Percentiles rank a stretch among this genome's conserved stretches.
Evolutionary conservation across 2,113 vertebrate species (phyloP).

Genomic region (Macroglossus sobrinus): DNA sequence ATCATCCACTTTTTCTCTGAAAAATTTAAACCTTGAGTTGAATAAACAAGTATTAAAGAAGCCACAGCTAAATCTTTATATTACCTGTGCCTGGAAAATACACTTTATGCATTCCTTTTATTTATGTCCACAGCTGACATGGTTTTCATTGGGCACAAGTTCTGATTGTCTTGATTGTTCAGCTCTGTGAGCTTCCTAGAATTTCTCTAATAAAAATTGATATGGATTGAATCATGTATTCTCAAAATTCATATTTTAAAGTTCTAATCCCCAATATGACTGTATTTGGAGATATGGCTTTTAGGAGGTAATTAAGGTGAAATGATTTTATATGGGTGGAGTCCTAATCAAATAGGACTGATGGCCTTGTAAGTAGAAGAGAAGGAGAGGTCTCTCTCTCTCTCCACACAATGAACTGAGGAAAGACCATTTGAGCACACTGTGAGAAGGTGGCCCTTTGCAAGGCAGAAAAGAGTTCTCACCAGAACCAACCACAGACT

Average conservation of each 20-base stretch:
- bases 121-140: not conserved
- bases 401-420: not conserved
- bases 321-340: not conserved
- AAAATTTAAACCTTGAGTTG: conserved; percentile 5
- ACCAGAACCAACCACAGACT: not conserved
- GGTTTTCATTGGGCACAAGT: not conserved
- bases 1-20: not conserved
- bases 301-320: not conserved
- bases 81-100: not conserved
- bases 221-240: not conserved
- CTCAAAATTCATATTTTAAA: not conserved
- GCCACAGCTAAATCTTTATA: not conserved
- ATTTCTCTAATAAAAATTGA: not conserved
- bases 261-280: not conserved
- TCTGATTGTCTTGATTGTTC: conserved; percentile 9
- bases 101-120: not conserved
- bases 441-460: not conserved
- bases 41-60: conserved; percentile 12
- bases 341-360: not conserved
- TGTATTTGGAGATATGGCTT: conserved; percentile 17
- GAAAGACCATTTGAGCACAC: not conserved
- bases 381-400: not conserved
- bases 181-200: not conserved
- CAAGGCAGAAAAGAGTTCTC: not conserved
- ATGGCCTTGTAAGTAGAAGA: not conserved